Evolutionary conservation across 2,113 vertebrate species (phyloP).

Genomic region (Parus major): DNA sequence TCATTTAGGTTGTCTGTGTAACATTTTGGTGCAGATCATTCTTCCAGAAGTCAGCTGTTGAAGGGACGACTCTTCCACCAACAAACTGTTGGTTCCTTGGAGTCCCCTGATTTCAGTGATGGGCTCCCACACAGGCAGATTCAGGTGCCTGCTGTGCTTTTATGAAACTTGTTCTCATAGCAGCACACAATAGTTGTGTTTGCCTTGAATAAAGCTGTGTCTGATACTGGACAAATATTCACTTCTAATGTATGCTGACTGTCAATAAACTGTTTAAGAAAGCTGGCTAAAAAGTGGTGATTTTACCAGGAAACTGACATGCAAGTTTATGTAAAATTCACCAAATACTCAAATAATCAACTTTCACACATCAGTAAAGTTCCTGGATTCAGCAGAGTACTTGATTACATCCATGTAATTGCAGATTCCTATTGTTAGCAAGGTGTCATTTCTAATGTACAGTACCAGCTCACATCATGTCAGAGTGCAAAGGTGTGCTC

Average conservation of each 20-base stretch:
- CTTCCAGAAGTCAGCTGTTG: background rate
- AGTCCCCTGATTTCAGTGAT: background rate
- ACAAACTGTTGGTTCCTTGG: background rate
- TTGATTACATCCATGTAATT: background rate
- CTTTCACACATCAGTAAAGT: background rate
- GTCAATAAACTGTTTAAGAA: background rate
- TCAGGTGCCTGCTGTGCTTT: background rate
- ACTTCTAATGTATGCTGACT: background rate
- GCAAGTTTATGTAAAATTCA: background rate
- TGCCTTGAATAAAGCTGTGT: background rate
- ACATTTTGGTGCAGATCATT: background rate
- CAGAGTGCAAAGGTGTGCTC: background rate
- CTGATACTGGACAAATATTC: background rate
- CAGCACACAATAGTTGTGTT: background rate
- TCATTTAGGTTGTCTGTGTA: background rate
- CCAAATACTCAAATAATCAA: background rate
- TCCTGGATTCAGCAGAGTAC: background rate
- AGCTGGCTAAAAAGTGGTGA: background rate
- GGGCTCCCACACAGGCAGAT: background rate
- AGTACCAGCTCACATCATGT: background rate
- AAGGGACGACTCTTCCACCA: background rate
- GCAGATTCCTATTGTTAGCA: background rate
- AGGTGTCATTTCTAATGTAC: background rate
- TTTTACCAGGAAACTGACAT: background rate
- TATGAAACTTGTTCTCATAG: background rate